Base-by-base conservation (phyloP, 2,113 vertebrate genomes). In the Aythya baeri region DNA sequence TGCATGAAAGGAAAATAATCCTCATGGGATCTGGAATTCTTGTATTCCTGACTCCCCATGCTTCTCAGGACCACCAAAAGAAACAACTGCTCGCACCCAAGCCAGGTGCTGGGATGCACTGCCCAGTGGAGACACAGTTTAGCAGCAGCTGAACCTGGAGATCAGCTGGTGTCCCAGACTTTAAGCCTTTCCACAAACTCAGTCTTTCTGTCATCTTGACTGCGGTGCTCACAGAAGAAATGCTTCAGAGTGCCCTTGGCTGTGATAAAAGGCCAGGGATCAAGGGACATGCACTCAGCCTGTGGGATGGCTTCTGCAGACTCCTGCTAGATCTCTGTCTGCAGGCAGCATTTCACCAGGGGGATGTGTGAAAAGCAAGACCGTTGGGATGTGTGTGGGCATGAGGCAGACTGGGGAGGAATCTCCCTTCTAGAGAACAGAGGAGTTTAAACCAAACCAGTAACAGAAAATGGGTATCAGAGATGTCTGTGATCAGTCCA, bases 31-130 rank as follows among this genome's bases (percentile, higher is more conserved):
- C 86, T 89, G 80, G 68, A 93, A 93, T 70, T 62, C 61, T 91
- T 73, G 32, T 88, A 83, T 77, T 71, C 70, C 46, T 55, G 26
- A 67, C 57, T 88, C 25, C n/a, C 50, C 6, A 27, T 66, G 62
- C 72, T 68, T 32, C 62, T 70, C 61, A 72, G 14, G n/a, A 50
- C 72, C 80, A 83, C 75, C 58, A 76, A 77, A 95, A 74, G 83
- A 74, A 90, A 73, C 21, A 74, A 41, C 7, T 61, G 44, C 88
- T 83, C 52, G 46, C 72, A 77, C 79, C 25, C 63, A 82, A 72
- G 67, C 63, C 88, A 95, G 88, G 94, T 94, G 88, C 75, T 92
- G 65, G 68, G 93, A 90, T 88, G 83, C 68, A 74, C 83, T 75
- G 91, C 80, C 61, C 65, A 49, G 46, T 83, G 73, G 95, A 49